Base-by-base conservation (phyloP, 2,797 vertebrate species). In the Jordanella pulchra region DNA sequence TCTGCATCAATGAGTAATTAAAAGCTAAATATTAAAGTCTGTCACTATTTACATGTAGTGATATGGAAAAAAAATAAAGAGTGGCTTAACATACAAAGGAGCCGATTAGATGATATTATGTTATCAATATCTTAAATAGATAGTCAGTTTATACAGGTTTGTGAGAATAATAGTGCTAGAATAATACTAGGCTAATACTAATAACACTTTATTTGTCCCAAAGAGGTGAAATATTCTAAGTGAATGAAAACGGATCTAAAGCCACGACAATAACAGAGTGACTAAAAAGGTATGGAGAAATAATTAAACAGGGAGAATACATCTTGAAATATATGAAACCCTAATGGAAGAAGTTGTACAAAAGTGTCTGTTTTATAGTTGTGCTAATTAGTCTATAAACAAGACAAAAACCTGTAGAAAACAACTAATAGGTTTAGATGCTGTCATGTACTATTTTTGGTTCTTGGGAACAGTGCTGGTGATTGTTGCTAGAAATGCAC, bases 1-100 rank as follows among this genome's bases (percentile, higher is more conserved):
- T 69, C 72, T 74, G 60, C 48, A 70, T 27, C 69, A 15, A n/a
- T 79, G 73, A 71, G 25, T 64, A 71, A 76, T 54, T 4, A 63
- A 67, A 2, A 73, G 17, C 11, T 50, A 78, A 56, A 67, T 50
- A 45, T 50, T 28, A 12, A 27, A 32, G 30, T 60, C 14, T 73
- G 27, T 44, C 30, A 67, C 25, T 25, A 65, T 1, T n/a, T 58
- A 12, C 7, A 48, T 48, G 23, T 1, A 63, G 21, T 61, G 12
- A 72, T 15, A 0, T 12, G 42, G 13, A 79, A 11, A 63, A 2
- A 63, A 2, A 53, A 67, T n/a, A 15, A 51, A 21, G 10, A 7
- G 35, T 10, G 23, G 5, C 13, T 13, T 13, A 4, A 60, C 39
- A 61, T 39, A 39, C 4, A 61, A 39, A 23, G 13, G 25, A 63